Percentiles rank a stretch among this genome's conserved stretches.
Evolutionary conservation across 2,113 vertebrate species (phyloP).

Genomic region (Canis aureus): DNA sequence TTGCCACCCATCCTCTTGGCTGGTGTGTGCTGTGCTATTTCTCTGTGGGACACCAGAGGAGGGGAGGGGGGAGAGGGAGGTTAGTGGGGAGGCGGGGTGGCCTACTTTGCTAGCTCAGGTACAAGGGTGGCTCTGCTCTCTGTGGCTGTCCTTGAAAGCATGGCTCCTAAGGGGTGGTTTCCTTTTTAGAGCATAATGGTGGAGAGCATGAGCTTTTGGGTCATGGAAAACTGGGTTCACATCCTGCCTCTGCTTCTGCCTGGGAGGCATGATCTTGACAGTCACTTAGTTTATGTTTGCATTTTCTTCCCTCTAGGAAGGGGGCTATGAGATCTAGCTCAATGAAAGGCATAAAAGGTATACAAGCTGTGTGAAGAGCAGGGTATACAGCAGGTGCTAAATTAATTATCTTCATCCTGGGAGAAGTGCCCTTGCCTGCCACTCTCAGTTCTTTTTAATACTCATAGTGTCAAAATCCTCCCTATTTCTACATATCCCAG

Average conservation of each 20-base stretch:
- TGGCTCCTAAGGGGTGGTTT: background rate
- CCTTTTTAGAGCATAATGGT: background rate
- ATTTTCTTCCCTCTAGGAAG: background rate
- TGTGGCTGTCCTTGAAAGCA: background rate
- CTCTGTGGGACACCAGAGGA: background rate
- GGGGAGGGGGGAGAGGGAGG: background rate
- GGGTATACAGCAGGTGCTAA: background rate
- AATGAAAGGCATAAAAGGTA: background rate
- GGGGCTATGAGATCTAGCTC: background rate
- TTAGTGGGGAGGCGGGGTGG: background rate
- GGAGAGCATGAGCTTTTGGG: background rate
- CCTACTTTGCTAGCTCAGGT: fast-evolving
- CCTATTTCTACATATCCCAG: background rate
- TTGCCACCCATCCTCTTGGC: background rate
- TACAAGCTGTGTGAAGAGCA: background rate
- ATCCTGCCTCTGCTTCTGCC: background rate
- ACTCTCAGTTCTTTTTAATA: background rate
- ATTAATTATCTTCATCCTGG: fast-evolving
- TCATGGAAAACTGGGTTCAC: background rate
- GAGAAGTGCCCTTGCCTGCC: background rate
- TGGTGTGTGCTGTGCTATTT: background rate
- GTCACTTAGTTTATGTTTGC: background rate
- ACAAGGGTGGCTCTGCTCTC: background rate
- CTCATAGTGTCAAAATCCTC: background rate
- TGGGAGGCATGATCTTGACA: background rate